Conservation (phyloP, 2,888 invertebrate species). For the Phania funesta region DNA sequence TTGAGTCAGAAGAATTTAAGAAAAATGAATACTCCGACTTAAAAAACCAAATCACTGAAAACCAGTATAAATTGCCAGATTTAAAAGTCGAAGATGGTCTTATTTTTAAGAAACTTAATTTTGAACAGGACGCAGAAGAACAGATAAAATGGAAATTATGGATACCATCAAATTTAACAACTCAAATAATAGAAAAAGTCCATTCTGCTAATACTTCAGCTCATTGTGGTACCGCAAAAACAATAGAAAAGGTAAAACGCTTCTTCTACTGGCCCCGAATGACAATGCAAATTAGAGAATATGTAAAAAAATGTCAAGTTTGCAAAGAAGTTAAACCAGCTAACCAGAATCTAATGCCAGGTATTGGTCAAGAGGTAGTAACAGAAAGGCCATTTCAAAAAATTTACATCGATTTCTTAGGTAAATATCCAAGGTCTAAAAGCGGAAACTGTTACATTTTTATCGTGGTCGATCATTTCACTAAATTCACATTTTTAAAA, state of each 20-base stretch:
- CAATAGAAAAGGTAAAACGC: too few species aligned
- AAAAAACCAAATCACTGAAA: not conserved
- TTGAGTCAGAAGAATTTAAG: conserved; percentile 52
- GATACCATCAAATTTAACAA: not conserved
- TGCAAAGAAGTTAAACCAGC: not conserved
- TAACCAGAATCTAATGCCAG: not conserved
- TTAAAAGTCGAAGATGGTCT: conserved; percentile 39
- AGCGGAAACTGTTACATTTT: not conserved
- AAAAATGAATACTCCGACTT: not conserved
- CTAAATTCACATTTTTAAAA: not conserved
- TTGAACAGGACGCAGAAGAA: not conserved
- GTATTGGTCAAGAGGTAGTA: not conserved
- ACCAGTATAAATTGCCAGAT: not conserved
- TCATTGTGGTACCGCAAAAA: not conserved
- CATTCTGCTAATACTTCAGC: not conserved
- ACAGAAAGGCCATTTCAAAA: not conserved
- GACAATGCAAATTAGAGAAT: conserved; percentile 10
- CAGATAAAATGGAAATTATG: not conserved
- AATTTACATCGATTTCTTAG: not conserved
- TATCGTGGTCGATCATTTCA: not conserved
- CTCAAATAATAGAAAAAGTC: not conserved
- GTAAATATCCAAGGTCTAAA: not conserved
- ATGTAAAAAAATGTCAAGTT: not conserved
- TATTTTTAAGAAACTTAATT: conserved; percentile 1
- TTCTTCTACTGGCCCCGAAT: conserved; percentile 21